Percentiles rank a stretch among this genome's conserved stretches.
These are phyloP conservation scores for Engraulis encrasicolus DNA, from an alignment of 2,113 vertebrate genomes.

Conservation along the genomic window DNA sequence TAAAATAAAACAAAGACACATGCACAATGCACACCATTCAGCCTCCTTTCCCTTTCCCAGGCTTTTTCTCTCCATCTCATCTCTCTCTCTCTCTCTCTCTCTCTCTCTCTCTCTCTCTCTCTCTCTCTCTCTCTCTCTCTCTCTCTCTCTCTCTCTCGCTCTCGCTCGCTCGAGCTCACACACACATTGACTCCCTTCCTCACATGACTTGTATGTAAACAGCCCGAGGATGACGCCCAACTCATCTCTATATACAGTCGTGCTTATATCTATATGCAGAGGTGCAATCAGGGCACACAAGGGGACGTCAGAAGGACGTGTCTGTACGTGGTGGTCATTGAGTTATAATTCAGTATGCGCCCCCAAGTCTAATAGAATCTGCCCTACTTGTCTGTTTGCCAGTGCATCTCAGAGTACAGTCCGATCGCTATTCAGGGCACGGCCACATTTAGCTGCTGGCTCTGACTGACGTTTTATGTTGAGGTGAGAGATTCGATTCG, in stretches of 20 bases:
- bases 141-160: neutral
- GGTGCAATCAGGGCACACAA: neutral
- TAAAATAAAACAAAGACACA: too few species aligned
- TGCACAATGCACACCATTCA: too few species aligned
- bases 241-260: neutral
- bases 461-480: neutral
- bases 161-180: too few species aligned
- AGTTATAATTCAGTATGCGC: constrained; percentile 42
- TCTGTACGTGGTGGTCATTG: constrained; percentile 15
- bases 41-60: too few species aligned
- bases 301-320: neutral
- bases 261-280: neutral
- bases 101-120: neutral
- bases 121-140: neutral
- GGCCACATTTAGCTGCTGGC: constrained; percentile 1
- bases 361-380: constrained; percentile 27
- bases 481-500: neutral
- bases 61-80: too few species aligned
- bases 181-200: neutral
- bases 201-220: neutral
- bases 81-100: neutral
- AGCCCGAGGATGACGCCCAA: neutral
- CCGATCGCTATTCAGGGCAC: constrained; percentile 16
- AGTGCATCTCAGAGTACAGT: constrained; percentile 19
- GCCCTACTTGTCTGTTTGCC: constrained; percentile 22